Base-by-base conservation (phyloP, 1,140 invertebrate genomes). In the Anadara kagoshimensis region DNA sequence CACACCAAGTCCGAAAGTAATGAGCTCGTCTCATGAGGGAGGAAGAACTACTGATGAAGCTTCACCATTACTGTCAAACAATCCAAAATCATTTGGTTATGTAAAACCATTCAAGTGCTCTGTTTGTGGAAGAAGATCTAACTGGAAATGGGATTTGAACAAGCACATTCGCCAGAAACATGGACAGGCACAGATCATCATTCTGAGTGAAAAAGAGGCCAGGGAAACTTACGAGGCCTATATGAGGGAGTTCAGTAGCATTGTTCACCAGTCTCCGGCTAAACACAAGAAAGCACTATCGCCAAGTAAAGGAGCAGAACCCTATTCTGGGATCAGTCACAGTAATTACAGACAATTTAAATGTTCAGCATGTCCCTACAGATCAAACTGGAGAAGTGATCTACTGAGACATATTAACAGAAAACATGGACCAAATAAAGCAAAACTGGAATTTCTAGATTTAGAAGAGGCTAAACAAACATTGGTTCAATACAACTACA, bases 131-230 rank as follows among this genome's bases (percentile, higher is more conserved):
- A 96, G 97, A 85, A 93, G 95, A 75, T 97, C 95, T 26, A 97
- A 97, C 89, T 97, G 96, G 96, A 93, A 96, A 78, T 98, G 96
- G 96, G 97, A 98, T 90, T 95, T 98, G 69, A 97, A 81, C 65
- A 89, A 85, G 53, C 86, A 88, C 61, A 83, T 87, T 45, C 64
- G 81, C 63, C 73, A 79, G 5, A 80, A 80, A 59, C 85, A 86
- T 78, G 78, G 77, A 11, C 62, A 73, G 12, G 22, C 54, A 14
- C 82, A 86, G 41, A 90, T 91, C n/a, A 94, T 94, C 88, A 94
- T 97, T 61, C 90, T 97, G 72, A 94, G 96, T 92, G 96, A 96
- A 59, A 95, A 96, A 89, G 95, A 95, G 51, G 96, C 96, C 11
- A 91, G 95, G 73, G 91, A 95, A 70, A 97, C 97, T 88, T 97